Conservation (phyloP, 1,140 invertebrate genomes). For the Matsumurasca onukii region DNA sequence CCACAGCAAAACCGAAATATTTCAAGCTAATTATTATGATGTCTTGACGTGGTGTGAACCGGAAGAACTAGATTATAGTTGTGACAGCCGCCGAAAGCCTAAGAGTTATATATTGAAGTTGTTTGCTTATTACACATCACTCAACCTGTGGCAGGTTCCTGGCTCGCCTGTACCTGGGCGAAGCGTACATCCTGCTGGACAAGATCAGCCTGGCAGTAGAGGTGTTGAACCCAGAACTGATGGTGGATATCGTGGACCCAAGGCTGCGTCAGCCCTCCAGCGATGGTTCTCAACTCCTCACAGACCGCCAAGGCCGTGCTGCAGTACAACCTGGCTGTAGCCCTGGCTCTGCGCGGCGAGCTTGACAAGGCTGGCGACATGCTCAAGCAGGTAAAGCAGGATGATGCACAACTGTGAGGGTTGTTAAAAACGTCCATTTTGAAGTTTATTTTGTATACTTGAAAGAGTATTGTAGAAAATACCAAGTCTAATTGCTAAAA, state of each 20-base stretch:
- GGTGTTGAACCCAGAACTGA: slow-evolving; percentile 77
- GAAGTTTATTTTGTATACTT: no score
- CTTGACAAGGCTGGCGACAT: slow-evolving; percentile 69
- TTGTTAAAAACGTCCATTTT: no score
- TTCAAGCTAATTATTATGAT: no score
- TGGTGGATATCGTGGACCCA: slow-evolving; percentile 58
- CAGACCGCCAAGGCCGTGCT: slow-evolving; percentile 66
- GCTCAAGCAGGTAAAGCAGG: slow-evolving; percentile 60
- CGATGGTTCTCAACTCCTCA: slow-evolving; percentile 68
- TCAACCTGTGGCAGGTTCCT: slow-evolving; percentile 75
- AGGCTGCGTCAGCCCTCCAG: slow-evolving; percentile 34
- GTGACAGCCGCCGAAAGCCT: no score
- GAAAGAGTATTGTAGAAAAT: no score
- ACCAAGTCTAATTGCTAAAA: no score
- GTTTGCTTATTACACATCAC: no score
- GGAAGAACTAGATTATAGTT: no score
- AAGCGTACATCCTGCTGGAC: slow-evolving; percentile 83
- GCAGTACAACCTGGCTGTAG: slow-evolving; percentile 79
- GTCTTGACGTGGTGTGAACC: no score
- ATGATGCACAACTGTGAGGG: no score
- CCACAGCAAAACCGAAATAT: no score
- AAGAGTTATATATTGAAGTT: no score
- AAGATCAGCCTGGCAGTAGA: slow-evolving; percentile 81
- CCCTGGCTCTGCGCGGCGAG: slow-evolving; percentile 74
- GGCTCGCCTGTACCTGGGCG: slow-evolving; percentile 85